Evolutionary conservation across 2,888 invertebrate genomes (phyloP), one percentile per base, ranked within the genome.

Genomic region (Drosophila birchii): DNA sequence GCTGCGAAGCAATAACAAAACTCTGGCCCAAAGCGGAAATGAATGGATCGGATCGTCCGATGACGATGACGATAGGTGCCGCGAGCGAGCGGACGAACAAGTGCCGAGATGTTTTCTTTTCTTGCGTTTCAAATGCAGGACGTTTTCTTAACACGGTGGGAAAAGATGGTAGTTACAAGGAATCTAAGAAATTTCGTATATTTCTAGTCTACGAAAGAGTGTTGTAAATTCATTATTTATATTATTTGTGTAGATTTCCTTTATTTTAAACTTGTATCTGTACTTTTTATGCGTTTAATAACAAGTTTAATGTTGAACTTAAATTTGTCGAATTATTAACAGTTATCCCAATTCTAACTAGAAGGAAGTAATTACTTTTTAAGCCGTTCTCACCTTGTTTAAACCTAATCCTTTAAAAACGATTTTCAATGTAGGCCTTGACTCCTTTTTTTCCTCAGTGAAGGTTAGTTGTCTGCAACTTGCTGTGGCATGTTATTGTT

Each of bases 31-130:
- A 82, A 88, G 87, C 83, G 83, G 83, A 83, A 88, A 88, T 86
- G 89, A 83, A 86, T 81, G 72, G 74, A 39, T 70, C 68, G 66
- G 68, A 41, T 56, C 36, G 43, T 18, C 26, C 43, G 39, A 45
- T 63, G 51, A 68, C 43, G 38, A 38, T 44, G 49, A 69, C 59
- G 29, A 73, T 70, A 61, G 69, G 36, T 44, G 45, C 34, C 34
- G 51, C 20, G 20, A 51, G 56, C 66, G 34, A 51, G 81, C 78
- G 57, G 54, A 71, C 89, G 75, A 88, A 86, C 82, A 88, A 88
- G 88, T 82, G 82, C 78, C 75, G 58, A 71, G 86, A 66, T 77
- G 88, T 78, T 81, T 80, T 73, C 70, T 74, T 81, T 82, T 73
- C 70, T 68, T 44, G 70, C 59, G 43, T 68, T 76, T 84, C 81